Conservation (phyloP, 2,888 invertebrate genomes). For the Archips xylosteana region DNA sequence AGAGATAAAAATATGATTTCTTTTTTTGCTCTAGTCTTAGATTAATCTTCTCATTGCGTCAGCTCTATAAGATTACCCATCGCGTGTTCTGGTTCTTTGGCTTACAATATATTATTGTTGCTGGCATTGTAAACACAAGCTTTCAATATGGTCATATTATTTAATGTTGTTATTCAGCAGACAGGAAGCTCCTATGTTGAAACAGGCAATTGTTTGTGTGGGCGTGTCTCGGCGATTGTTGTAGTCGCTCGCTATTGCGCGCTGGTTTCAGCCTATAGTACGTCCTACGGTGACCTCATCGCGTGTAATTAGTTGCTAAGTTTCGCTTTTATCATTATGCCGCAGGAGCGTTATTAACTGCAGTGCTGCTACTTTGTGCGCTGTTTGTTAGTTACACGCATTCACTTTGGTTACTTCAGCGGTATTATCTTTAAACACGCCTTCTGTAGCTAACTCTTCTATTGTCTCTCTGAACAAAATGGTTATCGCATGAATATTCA, state of each 20-base stretch:
- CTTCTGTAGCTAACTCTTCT: conserved; percentile 5
- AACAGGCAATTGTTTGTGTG: conserved; percentile 69
- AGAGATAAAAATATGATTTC: conserved; percentile 23
- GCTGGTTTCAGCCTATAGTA: conserved; percentile 52
- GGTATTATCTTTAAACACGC: not conserved
- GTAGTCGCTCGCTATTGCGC: conserved; percentile 69
- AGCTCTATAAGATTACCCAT: not conserved
- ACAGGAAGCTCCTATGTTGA: conserved; percentile 74
- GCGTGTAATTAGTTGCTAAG: conserved; percentile 62
- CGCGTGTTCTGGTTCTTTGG: conserved; percentile 2
- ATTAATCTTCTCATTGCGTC: conserved; percentile 26
- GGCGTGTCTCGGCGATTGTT: conserved; percentile 72
- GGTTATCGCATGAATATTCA: conserved; percentile 24
- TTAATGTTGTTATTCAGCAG: conserved; percentile 49
- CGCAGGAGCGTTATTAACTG: conserved; percentile 26
- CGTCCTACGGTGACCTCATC: conserved; percentile 65
- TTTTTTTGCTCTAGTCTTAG: conserved; percentile 25
- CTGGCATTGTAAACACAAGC: conserved; percentile 28
- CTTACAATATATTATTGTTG: conserved; percentile 14
- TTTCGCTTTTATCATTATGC: conserved; percentile 58
- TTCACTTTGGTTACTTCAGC: conserved; percentile 2
- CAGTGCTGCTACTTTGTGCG: conserved; percentile 5
- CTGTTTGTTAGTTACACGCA: not conserved
- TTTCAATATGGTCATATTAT: conserved; percentile 37
- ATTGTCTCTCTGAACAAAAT: conserved; percentile 13